Evolutionary conservation across 2,888 invertebrate genomes (phyloP).

Genomic region (Mayetiola destructor): DNA sequence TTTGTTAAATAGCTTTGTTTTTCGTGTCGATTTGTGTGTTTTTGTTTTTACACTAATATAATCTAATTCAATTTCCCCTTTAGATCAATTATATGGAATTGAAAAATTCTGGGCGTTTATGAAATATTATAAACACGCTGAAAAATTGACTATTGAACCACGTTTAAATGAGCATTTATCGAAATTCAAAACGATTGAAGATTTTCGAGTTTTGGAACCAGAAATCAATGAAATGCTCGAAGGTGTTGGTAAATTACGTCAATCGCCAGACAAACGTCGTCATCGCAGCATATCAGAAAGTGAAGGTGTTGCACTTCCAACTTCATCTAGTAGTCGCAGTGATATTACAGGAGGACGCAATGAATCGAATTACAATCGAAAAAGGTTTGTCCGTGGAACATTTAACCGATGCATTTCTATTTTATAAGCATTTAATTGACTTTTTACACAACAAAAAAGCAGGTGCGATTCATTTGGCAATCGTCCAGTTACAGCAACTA

Average conservation of each 20-base stretch:
- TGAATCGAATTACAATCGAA: constrained; percentile 12
- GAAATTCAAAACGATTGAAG: constrained; percentile 76
- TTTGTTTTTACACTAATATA: constrained; percentile 4
- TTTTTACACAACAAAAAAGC: background rate
- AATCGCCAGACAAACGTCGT: constrained; percentile 39
- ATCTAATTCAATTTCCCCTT: constrained; percentile 14
- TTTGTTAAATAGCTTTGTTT: background rate
- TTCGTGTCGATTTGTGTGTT: constrained; percentile 3
- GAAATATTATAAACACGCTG: constrained; percentile 82
- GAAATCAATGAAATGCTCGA: constrained; percentile 46
- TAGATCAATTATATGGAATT: constrained; percentile 90
- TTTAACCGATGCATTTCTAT: background rate
- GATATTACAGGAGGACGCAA: constrained; percentile 1
- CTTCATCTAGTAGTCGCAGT: constrained; percentile 22
- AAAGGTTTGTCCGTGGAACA: background rate
- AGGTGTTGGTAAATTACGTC: constrained; percentile 37
- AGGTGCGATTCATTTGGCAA: constrained; percentile 31
- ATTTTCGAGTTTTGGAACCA: constrained; percentile 61
- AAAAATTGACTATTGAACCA: constrained; percentile 57
- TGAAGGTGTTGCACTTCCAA: constrained; percentile 26
- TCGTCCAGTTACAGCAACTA: constrained; percentile 21
- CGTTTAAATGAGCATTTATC: constrained; percentile 55
- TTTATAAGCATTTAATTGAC: background rate
- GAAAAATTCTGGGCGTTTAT: constrained; percentile 99
- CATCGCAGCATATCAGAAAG: constrained; percentile 56